Conservation (phyloP, 2,113 vertebrate genomes). For the Cichladusa arquata region DNA sequence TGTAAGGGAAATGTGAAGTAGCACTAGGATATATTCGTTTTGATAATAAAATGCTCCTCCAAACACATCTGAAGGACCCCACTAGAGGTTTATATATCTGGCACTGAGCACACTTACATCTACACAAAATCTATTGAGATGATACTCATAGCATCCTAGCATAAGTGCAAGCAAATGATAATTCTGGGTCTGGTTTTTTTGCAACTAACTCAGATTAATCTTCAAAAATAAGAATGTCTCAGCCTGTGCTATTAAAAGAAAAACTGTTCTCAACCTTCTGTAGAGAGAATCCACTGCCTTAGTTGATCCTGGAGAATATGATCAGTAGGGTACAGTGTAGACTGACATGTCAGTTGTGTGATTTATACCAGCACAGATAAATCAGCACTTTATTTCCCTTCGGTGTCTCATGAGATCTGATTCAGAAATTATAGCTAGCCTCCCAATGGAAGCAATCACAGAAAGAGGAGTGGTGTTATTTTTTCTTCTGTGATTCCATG, state of each 20-base stretch:
- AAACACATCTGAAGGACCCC: background rate
- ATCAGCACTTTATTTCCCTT: background rate
- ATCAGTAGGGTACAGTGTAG: background rate
- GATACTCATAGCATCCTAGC: background rate
- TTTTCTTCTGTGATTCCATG: background rate
- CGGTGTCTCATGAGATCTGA: background rate
- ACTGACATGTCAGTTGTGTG: background rate
- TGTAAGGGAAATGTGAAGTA: background rate
- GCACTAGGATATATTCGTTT: background rate
- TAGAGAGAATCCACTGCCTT: background rate
- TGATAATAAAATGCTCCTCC: background rate
- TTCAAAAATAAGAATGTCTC: background rate
- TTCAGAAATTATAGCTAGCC: background rate
- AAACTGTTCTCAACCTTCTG: background rate
- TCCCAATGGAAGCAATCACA: conserved; percentile 24
- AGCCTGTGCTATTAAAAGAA: background rate
- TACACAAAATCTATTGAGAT: background rate
- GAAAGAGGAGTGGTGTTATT: background rate
- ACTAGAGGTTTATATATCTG: background rate
- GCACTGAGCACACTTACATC: background rate
- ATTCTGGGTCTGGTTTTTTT: background rate
- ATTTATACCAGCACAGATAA: background rate
- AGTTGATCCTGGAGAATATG: background rate
- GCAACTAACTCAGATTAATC: background rate
- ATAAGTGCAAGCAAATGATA: background rate